Conservation (phyloP, 2,113 vertebrate genomes). For the Forbesichthys agassizii region DNA sequence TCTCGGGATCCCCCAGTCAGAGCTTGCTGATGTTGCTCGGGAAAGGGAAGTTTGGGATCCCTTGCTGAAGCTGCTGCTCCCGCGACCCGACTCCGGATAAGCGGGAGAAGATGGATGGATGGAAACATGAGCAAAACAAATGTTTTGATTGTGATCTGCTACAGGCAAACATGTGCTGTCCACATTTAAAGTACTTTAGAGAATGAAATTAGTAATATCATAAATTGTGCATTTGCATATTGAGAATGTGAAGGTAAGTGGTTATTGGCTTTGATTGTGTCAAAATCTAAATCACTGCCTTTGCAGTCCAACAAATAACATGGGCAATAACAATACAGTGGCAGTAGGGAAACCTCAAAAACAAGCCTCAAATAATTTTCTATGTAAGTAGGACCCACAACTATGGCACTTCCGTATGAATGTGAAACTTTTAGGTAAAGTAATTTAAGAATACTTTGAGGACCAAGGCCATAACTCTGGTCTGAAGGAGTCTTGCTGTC, state of each 20-base stretch:
- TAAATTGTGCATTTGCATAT: neutral
- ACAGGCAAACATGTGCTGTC: neutral
- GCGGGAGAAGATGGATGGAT: neutral
- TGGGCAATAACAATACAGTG: slow-evolving; percentile 22
- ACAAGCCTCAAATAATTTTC: slow-evolving; percentile 29
- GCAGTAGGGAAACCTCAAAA: slow-evolving; percentile 34
- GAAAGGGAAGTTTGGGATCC: no score
- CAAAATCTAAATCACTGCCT: slow-evolving; percentile 7
- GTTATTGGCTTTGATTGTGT: neutral
- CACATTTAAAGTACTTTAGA: neutral
- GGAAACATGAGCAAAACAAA: no score
- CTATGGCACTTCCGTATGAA: neutral
- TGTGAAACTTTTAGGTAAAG: neutral
- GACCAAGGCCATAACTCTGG: slow-evolving; percentile 1
- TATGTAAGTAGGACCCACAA: slow-evolving; percentile 20
- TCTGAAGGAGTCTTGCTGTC: slow-evolving; percentile 19
- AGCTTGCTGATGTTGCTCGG: no score
- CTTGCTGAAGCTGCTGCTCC: no score
- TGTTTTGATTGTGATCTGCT: no score
- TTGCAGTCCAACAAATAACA: slow-evolving; percentile 18
- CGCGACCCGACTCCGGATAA: no score
- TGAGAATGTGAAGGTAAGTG: neutral
- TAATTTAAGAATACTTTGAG: slow-evolving; percentile 7
- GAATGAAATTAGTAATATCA: neutral
- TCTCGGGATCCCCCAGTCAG: no score